These are phyloP conservation scores for Poicephalus meyeri DNA, from an alignment of 2,113 vertebrate species.

Conservation along the genomic window DNA sequence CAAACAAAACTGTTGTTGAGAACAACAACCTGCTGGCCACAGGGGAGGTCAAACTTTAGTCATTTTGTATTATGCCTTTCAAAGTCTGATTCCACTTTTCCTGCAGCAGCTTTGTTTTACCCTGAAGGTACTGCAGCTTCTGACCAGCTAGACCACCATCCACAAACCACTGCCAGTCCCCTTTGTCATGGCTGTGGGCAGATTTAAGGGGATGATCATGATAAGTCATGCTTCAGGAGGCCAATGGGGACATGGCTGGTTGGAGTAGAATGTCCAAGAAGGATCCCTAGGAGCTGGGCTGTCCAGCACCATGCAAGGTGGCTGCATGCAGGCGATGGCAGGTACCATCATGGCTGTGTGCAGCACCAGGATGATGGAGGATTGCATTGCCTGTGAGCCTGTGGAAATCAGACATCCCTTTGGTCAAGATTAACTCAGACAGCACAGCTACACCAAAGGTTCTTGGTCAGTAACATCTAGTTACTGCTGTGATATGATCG, in stretches of 20 bases:
- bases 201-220: neutral
- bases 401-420: neutral
- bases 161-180: accelerated
- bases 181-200: neutral
- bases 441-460: neutral
- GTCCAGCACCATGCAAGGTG: neutral
- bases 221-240: neutral
- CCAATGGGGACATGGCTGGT: accelerated
- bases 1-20: neutral
- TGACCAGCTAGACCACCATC: neutral
- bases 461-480: neutral
- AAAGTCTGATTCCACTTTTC: neutral
- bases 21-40: neutral
- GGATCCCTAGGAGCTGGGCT: neutral
- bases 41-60: neutral
- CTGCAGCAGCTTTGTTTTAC: neutral
- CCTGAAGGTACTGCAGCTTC: neutral
- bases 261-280: neutral
- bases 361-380: neutral
- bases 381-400: neutral
- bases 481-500: neutral
- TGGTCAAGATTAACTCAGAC: neutral
- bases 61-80: neutral
- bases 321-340: neutral
- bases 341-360: neutral